These are phyloP conservation scores for Leptocoma aspasia DNA, from an alignment of 2,113 vertebrate species.

Conservation along the genomic window DNA sequence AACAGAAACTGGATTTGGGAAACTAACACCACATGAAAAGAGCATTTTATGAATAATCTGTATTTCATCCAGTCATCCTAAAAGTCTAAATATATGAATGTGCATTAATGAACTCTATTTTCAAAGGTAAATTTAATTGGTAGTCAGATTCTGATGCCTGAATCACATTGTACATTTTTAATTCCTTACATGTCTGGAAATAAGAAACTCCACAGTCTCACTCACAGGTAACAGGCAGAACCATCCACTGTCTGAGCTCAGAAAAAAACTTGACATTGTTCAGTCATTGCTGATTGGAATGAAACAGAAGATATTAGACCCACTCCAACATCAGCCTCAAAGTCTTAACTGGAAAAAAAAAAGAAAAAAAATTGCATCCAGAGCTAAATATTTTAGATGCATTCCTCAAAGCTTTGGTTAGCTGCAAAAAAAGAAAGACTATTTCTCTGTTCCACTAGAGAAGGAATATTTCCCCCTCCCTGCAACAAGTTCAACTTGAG, in stretches of 20 bases:
- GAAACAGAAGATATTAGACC: neutral
- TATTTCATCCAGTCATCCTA: neutral
- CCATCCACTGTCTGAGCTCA: neutral
- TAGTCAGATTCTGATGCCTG: neutral
- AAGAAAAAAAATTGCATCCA: rapidly evolving
- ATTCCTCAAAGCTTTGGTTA: neutral
- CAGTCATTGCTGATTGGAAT: neutral
- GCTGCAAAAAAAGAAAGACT: neutral
- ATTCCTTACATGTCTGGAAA: neutral
- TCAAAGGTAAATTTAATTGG: neutral
- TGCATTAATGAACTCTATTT: neutral
- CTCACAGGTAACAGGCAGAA: neutral
- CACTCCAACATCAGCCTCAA: neutral
- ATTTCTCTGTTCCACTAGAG: neutral
- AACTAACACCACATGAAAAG: neutral
- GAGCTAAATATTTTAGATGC: neutral
- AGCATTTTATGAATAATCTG: neutral
- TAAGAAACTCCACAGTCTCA: neutral
- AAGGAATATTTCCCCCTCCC: neutral
- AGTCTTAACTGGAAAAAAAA: neutral
- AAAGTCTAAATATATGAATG: neutral
- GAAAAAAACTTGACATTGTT: neutral
- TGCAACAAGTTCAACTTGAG: neutral
- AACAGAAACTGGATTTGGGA: neutral
- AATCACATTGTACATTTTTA: neutral